Conservation (phyloP, 2,797 vertebrate genomes). For the Aratinga solstitialis region DNA sequence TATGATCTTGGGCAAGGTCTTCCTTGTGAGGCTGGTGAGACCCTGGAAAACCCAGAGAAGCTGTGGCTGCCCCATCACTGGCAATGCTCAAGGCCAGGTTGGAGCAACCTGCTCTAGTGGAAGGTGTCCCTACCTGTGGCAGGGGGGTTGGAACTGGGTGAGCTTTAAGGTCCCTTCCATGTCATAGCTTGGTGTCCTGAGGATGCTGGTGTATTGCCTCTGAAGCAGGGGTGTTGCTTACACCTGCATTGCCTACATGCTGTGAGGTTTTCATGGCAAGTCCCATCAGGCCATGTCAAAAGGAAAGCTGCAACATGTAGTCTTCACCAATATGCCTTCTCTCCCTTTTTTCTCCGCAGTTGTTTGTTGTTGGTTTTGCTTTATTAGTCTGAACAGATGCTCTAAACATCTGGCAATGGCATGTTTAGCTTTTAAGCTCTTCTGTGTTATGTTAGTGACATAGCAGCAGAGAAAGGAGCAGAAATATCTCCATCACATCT, state of each 20-base stretch:
- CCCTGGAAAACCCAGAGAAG: neutral
- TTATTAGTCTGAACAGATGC: constrained; percentile 68
- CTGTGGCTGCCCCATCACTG: neutral
- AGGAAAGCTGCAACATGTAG: neutral
- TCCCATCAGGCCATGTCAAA: accelerated
- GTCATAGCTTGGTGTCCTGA: accelerated
- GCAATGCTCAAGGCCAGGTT: neutral
- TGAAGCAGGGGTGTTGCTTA: neutral
- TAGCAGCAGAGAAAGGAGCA: neutral
- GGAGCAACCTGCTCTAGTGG: neutral
- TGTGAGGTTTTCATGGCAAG: neutral
- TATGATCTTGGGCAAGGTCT: neutral
- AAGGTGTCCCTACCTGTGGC: neutral
- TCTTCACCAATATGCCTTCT: neutral
- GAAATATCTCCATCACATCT: neutral
- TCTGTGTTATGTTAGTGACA: neutral
- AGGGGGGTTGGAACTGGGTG: neutral
- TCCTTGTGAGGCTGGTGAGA: neutral
- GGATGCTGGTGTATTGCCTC: neutral
- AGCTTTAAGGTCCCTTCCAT: neutral
- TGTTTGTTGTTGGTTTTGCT: constrained; percentile 9
- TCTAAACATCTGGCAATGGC: constrained; percentile 64
- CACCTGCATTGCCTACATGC: accelerated
- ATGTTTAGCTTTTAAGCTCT: constrained; percentile 34
- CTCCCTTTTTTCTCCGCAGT: neutral